A percentile compares a stretch with the other conserved stretches of the same genome.
Conservation (phyloP, 2,797 vertebrate genomes). For the Bradypodion ventrale region DNA sequence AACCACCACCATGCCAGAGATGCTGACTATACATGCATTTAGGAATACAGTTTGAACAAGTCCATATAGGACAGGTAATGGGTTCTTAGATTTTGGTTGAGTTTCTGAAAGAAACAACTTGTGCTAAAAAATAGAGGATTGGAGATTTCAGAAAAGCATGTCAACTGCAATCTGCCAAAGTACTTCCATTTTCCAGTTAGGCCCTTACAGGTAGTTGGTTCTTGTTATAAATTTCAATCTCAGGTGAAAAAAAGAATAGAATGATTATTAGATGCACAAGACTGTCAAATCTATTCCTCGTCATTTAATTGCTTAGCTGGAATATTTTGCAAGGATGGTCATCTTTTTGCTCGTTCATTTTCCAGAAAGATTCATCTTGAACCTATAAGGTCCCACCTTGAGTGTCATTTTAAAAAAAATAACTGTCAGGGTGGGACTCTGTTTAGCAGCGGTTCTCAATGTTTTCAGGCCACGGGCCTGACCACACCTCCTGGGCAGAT, state of each 20-base stretch:
- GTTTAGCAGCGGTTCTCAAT: too few relatives aligned
- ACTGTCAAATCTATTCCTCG: too few relatives aligned
- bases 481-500: too few relatives aligned
- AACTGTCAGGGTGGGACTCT: conserved; percentile 10
- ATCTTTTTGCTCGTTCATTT: conserved; percentile 26
- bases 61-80: not conserved
- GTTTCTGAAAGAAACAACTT: too few relatives aligned
- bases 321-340: conserved; percentile 42
- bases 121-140: too few relatives aligned
- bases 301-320: conserved; percentile 48
- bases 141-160: too few relatives aligned
- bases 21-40: too few relatives aligned
- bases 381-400: conserved; percentile 39
- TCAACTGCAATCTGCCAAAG: not conserved
- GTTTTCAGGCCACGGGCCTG: too few relatives aligned
- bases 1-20: too few relatives aligned
- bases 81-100: too few relatives aligned
- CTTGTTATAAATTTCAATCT: conserved; percentile 36
- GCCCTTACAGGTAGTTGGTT: too few relatives aligned
- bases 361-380: conserved; percentile 31
- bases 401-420: rapidly evolving
- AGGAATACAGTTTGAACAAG: not conserved
- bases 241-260: conserved; percentile 16
- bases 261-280: too few relatives aligned
- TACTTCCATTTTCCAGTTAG: conserved; percentile 18